phyloP scores from a whole-genome alignment of 2,113 vertebrate genomes.

The Elgaria multicarinata region DNA sequence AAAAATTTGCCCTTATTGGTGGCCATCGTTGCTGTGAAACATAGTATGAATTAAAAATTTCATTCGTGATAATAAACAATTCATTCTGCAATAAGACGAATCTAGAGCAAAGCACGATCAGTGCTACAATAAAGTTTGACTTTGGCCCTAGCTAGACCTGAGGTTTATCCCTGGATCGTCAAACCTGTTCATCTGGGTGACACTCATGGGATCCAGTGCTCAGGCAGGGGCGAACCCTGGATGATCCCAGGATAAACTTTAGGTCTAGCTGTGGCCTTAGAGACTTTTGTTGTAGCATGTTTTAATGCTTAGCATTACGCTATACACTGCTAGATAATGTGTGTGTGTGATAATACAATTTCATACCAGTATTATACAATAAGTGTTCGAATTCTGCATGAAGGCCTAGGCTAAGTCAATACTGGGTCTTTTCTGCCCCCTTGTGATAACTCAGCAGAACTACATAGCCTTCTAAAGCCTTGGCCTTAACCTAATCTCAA shows the following conservation, averaged over 20 bases:
- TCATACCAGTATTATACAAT: accelerated
- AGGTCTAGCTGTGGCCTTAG: no score
- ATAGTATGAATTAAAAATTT: not conserved
- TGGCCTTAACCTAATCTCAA: not conserved
- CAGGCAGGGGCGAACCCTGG: no score
- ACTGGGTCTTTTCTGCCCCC: constrained; percentile 60
- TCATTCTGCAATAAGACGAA: not conserved
- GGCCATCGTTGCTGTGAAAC: no score
- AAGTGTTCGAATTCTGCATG: not conserved
- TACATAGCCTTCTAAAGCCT: not conserved
- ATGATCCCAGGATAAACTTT: no score
- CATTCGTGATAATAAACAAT: not conserved
- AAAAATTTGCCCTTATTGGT: not conserved
- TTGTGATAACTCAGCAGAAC: constrained; percentile 52
- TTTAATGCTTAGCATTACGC: not conserved
- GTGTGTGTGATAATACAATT: not conserved
- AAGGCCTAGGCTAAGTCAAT: not conserved
- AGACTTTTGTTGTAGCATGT: not conserved
- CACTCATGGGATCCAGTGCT: no score
- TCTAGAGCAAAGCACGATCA: not conserved
- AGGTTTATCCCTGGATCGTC: no score
- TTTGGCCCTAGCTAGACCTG: no score
- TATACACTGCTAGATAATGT: not conserved
- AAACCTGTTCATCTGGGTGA: no score
- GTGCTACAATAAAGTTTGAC: not conserved